Base-by-base conservation (phyloP, 1,140 invertebrate species). In the Pogonognathellus flavescens region DNA sequence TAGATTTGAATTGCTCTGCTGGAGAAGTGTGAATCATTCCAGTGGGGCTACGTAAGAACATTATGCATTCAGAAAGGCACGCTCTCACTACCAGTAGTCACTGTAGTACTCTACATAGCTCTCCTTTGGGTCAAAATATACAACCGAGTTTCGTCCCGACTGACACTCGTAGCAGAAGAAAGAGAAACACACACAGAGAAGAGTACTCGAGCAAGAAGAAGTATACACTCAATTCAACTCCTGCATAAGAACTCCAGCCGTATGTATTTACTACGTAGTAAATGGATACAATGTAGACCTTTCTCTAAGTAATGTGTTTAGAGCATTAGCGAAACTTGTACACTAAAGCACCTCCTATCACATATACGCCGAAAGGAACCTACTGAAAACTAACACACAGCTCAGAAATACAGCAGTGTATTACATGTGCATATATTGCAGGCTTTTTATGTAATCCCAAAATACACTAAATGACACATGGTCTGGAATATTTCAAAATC, bases 221-320 rank as follows among this genome's bases (percentile, higher is more conserved):
- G 20, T 60, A 18, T 18, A 25, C 13, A 25, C 60, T 66, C 9
- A 0, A 5, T 14, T 66, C 22, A 31, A 13, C 22, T 13, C 62
- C 20, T 13, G 10, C 22, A 10, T 55, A 55, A 66, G 18, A 13
- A 11, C 16, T 10, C 59, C 18, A 7, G 20, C 16, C 59, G 16
- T 20, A 60, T 20, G 18, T 60, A 60, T 16, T n/a, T 59, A 59
- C 20, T 2, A 8, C 18, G 20, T 41, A 41, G 31, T 41, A 41
- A 41, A 41, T 41, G 31, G 31, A 41, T 41, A 41, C 31, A 41
- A 3, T 13, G 60, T 10, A 66, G 62, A 66, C 22, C 22, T 50
- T 50, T 25, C n/a, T 76, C 25, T n/a, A 49, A 76, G 31, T 76
- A 76, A 76, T 76, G 70, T 76, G 70, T 76, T 76, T 76, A 76